Conservation (phyloP, 1,140 invertebrate species). For the Acyrthosiphon pisum region DNA sequence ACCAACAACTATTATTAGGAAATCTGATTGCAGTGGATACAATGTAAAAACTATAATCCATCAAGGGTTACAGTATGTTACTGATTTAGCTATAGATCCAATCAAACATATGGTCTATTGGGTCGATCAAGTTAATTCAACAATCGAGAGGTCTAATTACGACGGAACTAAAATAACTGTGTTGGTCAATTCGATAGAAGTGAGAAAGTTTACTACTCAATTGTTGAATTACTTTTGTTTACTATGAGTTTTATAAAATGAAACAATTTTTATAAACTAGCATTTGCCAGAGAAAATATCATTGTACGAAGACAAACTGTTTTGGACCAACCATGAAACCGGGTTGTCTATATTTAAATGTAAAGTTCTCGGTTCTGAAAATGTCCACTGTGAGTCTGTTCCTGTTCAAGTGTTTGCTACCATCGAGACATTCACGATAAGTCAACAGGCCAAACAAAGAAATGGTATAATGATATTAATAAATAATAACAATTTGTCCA, state of each 20-base stretch:
- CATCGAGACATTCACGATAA: conserved; percentile 11
- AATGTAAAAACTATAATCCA: conserved; percentile 56
- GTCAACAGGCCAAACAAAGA: conserved; percentile 45
- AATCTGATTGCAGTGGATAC: conserved; percentile 59
- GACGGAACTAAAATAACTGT: conserved; percentile 59
- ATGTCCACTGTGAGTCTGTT: conserved; percentile 34
- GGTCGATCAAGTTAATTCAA: conserved; percentile 59
- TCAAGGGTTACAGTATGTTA: conserved; percentile 47
- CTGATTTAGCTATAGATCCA: conserved; percentile 61
- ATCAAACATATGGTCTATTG: conserved; percentile 60
- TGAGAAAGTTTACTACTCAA: conserved; percentile 34
- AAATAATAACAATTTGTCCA: not conserved
- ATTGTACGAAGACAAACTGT: conserved; percentile 86
- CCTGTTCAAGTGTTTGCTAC: conserved; percentile 31
- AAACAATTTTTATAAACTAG: conserved; percentile 5
- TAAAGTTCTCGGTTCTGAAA: conserved; percentile 23
- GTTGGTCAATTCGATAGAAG: conserved; percentile 57
- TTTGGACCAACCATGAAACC: conserved; percentile 78
- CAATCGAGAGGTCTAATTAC: conserved; percentile 60
- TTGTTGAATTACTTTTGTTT: not conserved
- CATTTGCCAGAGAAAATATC: conserved; percentile 76
- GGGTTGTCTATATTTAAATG: conserved; percentile 46
- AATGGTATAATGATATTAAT: conserved; percentile 23
- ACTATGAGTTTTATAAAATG: not conserved
- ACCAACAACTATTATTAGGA: conserved; percentile 70